Percentiles rank a stretch among this genome's conserved stretches.
Conservation (phyloP, 1,140 invertebrate genomes). For the Pomacea maculata region DNA sequence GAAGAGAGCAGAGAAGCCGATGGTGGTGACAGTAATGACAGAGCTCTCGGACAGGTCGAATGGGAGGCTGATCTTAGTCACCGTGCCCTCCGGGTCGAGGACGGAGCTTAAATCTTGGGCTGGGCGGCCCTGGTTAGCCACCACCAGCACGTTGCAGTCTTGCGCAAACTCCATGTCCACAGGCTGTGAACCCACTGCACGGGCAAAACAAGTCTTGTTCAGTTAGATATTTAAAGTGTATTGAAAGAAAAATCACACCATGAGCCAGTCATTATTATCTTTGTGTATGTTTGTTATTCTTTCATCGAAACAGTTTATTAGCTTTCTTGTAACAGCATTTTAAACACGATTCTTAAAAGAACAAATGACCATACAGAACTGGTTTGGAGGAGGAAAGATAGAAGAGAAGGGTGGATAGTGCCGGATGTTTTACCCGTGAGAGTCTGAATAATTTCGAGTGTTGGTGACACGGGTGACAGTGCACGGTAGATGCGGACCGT, state of each 20-base stretch:
- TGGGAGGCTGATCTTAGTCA: constrained; percentile 16
- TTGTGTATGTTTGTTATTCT: background rate
- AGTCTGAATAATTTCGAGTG: too few relatives aligned
- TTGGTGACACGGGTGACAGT: background rate
- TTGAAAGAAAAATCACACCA: background rate
- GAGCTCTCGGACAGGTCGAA: constrained; percentile 6
- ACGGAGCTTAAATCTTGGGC: background rate
- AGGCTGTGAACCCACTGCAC: constrained; percentile 15
- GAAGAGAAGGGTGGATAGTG: background rate
- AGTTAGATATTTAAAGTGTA: background rate
- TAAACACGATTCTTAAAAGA: background rate
- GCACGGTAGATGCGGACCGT: constrained; percentile 12
- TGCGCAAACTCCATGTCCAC: constrained; percentile 23
- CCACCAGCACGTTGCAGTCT: constrained; percentile 22
- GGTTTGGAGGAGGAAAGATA: background rate
- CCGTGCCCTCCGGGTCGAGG: constrained; percentile 20
- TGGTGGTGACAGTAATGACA: constrained; percentile 16
- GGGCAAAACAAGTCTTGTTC: background rate
- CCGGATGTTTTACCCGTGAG: too few relatives aligned
- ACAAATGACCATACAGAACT: background rate
- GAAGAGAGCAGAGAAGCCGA: constrained; percentile 10
- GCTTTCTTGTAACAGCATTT: too few relatives aligned
- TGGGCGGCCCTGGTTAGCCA: constrained; percentile 22
- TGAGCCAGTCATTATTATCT: too few relatives aligned
- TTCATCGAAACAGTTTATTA: too few relatives aligned